Percentiles rank a stretch among this genome's conserved stretches.
Conservation (phyloP, 2,113 vertebrate genomes). For the Loxodonta africana region DNA sequence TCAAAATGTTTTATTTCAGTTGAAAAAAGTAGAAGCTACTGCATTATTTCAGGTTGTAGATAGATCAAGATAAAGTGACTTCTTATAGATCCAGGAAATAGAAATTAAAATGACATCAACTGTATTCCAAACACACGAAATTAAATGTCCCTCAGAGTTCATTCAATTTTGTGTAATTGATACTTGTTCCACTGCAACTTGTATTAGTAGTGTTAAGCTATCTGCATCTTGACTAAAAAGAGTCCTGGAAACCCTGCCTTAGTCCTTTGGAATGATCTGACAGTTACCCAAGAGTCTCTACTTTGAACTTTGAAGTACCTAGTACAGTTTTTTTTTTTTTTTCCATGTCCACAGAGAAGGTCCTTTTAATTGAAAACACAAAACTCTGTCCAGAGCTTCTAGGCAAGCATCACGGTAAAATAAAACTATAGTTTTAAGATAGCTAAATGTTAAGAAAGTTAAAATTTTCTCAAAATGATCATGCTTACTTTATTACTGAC, state of each 20-base stretch:
- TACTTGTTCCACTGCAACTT: neutral
- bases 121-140: neutral
- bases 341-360: neutral
- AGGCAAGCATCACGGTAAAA: neutral
- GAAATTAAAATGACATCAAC: neutral
- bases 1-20: neutral
- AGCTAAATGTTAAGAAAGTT: neutral
- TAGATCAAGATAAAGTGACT: neutral
- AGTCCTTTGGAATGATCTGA: neutral
- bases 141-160: neutral
- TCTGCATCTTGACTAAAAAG: neutral
- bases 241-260: neutral
- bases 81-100: neutral
- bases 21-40: neutral
- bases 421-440: neutral
- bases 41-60: neutral
- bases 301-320: neutral
- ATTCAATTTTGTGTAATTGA: neutral
- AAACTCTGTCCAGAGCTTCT: neutral
- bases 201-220: neutral
- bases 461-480: neutral
- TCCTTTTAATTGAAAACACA: neutral
- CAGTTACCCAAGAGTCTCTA: neutral
- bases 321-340: neutral
- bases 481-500: neutral